Percentiles rank a stretch among this genome's conserved stretches.
phyloP scores from a whole-genome alignment of 1,140 invertebrate genomes.

The Melanaphis sacchari region DNA sequence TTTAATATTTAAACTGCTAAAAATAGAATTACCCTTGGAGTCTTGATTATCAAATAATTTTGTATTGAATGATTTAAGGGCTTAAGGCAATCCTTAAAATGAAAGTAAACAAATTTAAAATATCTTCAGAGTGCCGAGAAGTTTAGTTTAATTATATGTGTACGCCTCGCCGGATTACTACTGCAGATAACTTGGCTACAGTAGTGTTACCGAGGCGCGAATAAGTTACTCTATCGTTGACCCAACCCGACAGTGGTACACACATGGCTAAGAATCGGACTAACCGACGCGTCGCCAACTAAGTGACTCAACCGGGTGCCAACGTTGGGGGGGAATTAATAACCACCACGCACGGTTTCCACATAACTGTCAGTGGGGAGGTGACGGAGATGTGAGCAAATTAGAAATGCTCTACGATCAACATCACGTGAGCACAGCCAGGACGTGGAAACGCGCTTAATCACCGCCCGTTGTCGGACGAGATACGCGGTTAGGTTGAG shows the following conservation, averaged over 20 bases:
- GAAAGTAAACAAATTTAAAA: no score
- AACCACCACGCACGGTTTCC: not conserved
- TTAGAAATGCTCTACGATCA: not conserved
- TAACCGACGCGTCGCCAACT: not conserved
- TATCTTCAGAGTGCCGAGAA: no score
- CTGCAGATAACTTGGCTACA: not conserved
- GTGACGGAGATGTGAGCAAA: no score
- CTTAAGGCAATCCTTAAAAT: no score
- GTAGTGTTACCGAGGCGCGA: not conserved
- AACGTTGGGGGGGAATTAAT: not conserved
- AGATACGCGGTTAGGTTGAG: not conserved
- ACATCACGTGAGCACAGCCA: no score
- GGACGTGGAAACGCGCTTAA: not conserved
- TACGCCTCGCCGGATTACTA: slow-evolving; percentile 10
- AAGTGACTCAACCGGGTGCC: slow-evolving; percentile 23
- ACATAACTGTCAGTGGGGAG: not conserved
- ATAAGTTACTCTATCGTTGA: not conserved
- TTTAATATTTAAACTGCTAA: no score
- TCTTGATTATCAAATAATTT: no score
- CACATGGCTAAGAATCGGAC: not conserved
- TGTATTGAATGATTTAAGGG: no score
- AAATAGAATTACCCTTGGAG: no score
- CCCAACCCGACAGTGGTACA: not conserved
- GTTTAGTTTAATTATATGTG: no score
- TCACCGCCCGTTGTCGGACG: no score